Evolutionary conservation across 2,113 vertebrate species (phyloP).

Genomic region (Lepisosteus oculatus): DNA sequence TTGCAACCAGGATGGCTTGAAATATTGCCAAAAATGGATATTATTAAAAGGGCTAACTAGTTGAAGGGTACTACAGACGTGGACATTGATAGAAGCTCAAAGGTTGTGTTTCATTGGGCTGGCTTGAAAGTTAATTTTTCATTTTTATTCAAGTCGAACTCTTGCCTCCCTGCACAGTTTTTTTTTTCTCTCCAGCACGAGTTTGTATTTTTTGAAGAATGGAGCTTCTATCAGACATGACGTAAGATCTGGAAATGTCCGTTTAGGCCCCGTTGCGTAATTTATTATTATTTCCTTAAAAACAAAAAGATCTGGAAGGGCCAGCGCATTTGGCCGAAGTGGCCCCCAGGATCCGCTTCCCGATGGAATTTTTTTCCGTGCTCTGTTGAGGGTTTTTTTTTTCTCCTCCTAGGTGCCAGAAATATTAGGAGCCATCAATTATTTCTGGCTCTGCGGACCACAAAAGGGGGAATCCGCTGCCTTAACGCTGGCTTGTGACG

Average conservation of each 20-base stretch:
- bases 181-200: too few relatives aligned
- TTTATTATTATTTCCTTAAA: too few relatives aligned
- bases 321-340: not conserved
- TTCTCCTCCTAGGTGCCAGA: too few relatives aligned
- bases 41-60: conserved; percentile 33
- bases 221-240: not conserved
- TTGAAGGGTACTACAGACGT: conserved; percentile 22
- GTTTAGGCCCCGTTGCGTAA: too few relatives aligned
- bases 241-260: not conserved
- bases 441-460: too few relatives aligned
- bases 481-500: conserved; percentile 13
- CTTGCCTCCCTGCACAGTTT: too few relatives aligned
- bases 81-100: conserved; percentile 44
- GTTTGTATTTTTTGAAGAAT: too few relatives aligned
- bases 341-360: not conserved
- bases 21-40: conserved; percentile 38
- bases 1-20: not conserved
- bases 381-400: too few relatives aligned
- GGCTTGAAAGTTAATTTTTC: conserved; percentile 28
- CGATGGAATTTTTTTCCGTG: not conserved
- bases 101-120: conserved; percentile 36
- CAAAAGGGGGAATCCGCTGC: conserved; percentile 1
- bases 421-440: too few relatives aligned
- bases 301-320: too few relatives aligned
- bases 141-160: too few relatives aligned